These are phyloP conservation scores for Tapirus terrestris DNA, from an alignment of 2,113 vertebrate species.

Conservation along the genomic window DNA sequence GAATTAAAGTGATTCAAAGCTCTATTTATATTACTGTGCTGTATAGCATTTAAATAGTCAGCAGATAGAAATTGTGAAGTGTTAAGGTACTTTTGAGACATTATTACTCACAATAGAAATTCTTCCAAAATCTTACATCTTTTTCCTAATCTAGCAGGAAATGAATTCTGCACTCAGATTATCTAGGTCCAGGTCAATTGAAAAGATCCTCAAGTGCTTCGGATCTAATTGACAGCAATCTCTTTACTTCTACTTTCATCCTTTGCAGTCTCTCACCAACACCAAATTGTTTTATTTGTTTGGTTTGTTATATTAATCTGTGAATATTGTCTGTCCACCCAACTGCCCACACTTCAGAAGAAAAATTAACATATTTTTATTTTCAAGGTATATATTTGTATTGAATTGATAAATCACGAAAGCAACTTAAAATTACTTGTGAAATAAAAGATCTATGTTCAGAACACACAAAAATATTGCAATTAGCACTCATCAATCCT, in stretches of 20 bases:
- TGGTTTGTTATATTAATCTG: not conserved
- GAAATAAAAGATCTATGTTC: slow-evolving; percentile 57
- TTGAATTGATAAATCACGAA: slow-evolving; percentile 1
- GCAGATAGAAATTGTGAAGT: not conserved
- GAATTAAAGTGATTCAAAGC: not conserved
- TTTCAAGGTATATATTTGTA: slow-evolving; percentile 24
- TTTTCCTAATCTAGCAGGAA: not conserved
- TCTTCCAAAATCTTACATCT: not conserved
- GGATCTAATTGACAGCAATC: not conserved
- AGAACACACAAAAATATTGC: slow-evolving; percentile 26
- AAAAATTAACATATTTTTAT: slow-evolving; percentile 17
- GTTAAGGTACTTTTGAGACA: not conserved
- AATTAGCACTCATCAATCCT: slow-evolving; percentile 42
- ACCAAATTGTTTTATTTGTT: not conserved
- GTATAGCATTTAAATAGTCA: not conserved
- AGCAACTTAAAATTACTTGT: slow-evolving; percentile 62
- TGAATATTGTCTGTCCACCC: not conserved
- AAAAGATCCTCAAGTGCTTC: not conserved
- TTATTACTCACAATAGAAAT: not conserved
- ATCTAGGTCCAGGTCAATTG: not conserved
- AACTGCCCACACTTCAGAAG: not conserved
- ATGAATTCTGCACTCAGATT: not conserved
- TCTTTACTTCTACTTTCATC: not conserved
- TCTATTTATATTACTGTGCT: not conserved
- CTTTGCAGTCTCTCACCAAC: not conserved